A percentile compares a stretch with the other conserved stretches of the same genome.
Evolutionary conservation across 2,888 invertebrate genomes (phyloP).

Genomic region (Pterobdella sp.): DNA sequence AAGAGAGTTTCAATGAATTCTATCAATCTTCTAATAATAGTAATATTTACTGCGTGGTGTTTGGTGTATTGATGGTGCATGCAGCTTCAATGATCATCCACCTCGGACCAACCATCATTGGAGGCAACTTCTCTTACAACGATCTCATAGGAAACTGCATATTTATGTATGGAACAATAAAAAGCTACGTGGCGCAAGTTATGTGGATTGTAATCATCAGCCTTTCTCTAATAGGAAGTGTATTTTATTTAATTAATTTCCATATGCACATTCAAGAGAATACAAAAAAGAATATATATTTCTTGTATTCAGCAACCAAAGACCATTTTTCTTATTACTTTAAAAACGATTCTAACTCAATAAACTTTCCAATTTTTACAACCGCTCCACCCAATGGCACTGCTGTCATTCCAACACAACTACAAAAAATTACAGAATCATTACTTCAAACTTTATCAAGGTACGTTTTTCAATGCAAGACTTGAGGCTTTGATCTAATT

Average conservation of each 20-base stretch:
- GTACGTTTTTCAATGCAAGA: background rate
- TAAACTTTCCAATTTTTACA: conserved; percentile 14
- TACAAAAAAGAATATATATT: conserved; percentile 37
- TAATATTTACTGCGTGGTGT: conserved; percentile 48
- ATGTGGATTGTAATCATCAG: conserved; percentile 51
- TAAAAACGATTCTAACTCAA: conserved; percentile 35
- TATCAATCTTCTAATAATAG: conserved; percentile 35
- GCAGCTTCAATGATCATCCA: conserved; percentile 49
- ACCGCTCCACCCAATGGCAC: background rate
- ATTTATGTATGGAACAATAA: conserved; percentile 47
- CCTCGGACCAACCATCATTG: conserved; percentile 51
- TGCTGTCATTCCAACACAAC: background rate
- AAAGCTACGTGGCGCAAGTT: conserved; percentile 49
- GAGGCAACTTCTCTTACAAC: conserved; percentile 50
- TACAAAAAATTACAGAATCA: background rate
- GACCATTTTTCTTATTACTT: conserved; percentile 41
- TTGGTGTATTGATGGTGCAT: conserved; percentile 50
- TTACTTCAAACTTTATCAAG: background rate
- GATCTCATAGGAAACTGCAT: conserved; percentile 49
- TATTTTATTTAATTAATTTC: conserved; percentile 47
- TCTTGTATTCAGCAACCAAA: conserved; percentile 46
- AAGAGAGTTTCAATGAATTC: conserved; percentile 40
- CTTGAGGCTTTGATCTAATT: too few species aligned
- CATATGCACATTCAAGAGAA: conserved; percentile 49
- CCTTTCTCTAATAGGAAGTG: conserved; percentile 44